These are phyloP conservation scores for Acronicta aceris DNA, from an alignment of 2,888 invertebrate species.

Conservation along the genomic window DNA sequence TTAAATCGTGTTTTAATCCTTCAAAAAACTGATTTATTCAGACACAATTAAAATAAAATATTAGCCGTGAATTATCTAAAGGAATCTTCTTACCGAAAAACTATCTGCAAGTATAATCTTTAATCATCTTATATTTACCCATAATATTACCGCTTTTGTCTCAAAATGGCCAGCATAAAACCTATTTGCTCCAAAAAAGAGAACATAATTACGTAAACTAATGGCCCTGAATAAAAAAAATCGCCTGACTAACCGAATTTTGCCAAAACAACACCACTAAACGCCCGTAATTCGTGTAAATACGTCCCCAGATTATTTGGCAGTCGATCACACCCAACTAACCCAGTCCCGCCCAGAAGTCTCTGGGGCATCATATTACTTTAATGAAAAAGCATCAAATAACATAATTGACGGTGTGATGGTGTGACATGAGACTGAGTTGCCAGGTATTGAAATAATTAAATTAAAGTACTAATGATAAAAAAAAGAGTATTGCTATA, in stretches of 20 bases:
- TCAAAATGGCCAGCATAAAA: slow-evolving; percentile 20
- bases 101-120: too few relatives aligned
- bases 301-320: slow-evolving; percentile 55
- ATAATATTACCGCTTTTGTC: background rate
- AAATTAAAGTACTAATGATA: background rate
- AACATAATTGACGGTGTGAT: slow-evolving; percentile 80
- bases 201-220: slow-evolving; percentile 18
- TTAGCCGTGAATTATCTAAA: too few relatives aligned
- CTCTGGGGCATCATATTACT: slow-evolving; percentile 75
- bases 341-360: slow-evolving; percentile 67
- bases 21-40: too few relatives aligned
- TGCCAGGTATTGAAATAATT: slow-evolving; percentile 46
- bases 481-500: too few relatives aligned
- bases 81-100: too few relatives aligned
- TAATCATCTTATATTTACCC: too few relatives aligned
- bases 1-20: too few relatives aligned
- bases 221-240: slow-evolving; percentile 32
- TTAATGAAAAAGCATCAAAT: slow-evolving; percentile 88
- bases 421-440: slow-evolving; percentile 42
- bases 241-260: slow-evolving; percentile 40
- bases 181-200: slow-evolving; percentile 12
- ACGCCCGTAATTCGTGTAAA: slow-evolving; percentile 49
- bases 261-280: slow-evolving; percentile 40
- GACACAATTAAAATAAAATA: too few relatives aligned
- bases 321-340: slow-evolving; percentile 65